Conservation (phyloP, 2,797 vertebrate species). For the Heteromormyrus szaboi region DNA sequence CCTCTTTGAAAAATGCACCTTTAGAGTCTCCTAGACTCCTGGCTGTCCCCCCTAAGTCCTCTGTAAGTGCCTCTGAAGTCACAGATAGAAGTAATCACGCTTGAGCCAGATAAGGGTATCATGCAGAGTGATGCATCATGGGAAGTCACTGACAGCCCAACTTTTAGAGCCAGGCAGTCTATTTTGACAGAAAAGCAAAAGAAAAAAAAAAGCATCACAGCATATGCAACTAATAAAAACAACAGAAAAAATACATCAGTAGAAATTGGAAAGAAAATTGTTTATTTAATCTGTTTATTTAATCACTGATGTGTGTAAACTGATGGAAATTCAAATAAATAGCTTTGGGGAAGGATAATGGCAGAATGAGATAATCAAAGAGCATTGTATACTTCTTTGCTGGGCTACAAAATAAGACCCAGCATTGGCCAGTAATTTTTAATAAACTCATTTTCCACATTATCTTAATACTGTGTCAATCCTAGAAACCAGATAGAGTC, state of each 20-base stretch:
- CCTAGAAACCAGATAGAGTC: not conserved
- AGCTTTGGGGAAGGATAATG: not conserved
- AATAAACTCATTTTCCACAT: not conserved
- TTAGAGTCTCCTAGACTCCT: not conserved
- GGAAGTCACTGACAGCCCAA: not conserved
- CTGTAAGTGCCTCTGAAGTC: slow-evolving; percentile 9
- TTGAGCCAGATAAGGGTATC: not conserved
- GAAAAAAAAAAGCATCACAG: not conserved
- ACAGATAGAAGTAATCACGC: not conserved
- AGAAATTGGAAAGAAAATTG: not conserved
- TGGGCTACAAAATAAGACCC: not conserved
- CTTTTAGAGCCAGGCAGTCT: not conserved
- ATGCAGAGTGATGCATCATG: not conserved
- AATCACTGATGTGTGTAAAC: not conserved
- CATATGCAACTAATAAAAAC: not conserved
- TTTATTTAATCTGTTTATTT: slow-evolving; percentile 5
- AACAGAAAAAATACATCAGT: not conserved
- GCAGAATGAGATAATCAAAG: not conserved
- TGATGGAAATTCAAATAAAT: not conserved
- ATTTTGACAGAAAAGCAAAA: not conserved
- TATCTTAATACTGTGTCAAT: not conserved
- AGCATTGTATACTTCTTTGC: not conserved
- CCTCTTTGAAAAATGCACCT: slow-evolving; percentile 1
- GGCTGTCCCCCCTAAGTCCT: not conserved
- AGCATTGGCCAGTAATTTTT: not conserved